Base-by-base conservation (phyloP, 1,140 invertebrate species). In the Portunus trituberculatus region DNA sequence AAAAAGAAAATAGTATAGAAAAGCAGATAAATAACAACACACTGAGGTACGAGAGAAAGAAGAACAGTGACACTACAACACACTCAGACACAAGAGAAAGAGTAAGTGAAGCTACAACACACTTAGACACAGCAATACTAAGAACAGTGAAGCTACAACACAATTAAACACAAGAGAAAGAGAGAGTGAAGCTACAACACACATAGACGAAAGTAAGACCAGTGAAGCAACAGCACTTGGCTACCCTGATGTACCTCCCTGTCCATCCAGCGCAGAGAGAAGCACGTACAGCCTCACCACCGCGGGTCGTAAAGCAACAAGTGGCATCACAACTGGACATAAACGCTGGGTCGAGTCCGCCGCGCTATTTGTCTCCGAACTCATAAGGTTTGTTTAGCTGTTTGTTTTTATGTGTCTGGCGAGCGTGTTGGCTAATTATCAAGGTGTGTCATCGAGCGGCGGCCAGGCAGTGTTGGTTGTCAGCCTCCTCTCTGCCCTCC, bases 381-480 rank as follows among this genome's bases (percentile, higher is more conserved):
- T 25, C 67, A 76, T 76, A 76, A n/a, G 67, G 67, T 76, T 76
- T 76, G 67, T 76, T 76, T 76, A 76, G 67, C 67, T n/a, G 20
- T n/a, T 76, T 76, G 67, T 76, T 76, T n/a, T 76, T 76, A 20
- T 76, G n/a, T 59, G 67, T n/a, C 20, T n/a, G 52, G 52, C 52
- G 4, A n/a, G 20, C 16, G 67, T 76, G 67, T 76, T n/a, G 67
- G 67, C 2, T n/a, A 76, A 76, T 76, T 76, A 76, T 76, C 67
- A 25, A n/a, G 67, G 67, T 1, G 67, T 25, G 25, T 76, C 67
- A 76, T 76, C 67, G n/a, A 20, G 67, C 8, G 67, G 67, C 67
- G 67, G 67, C 67, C 12, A 76, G n/a, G 67, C 20, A 20, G 67
- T 76, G 67, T 76, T 76, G 12, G 12, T n/a, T 76, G 67, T 76